phyloP scores from a whole-genome alignment of 1,140 invertebrate genomes.

The Ceratina calcarata region DNA sequence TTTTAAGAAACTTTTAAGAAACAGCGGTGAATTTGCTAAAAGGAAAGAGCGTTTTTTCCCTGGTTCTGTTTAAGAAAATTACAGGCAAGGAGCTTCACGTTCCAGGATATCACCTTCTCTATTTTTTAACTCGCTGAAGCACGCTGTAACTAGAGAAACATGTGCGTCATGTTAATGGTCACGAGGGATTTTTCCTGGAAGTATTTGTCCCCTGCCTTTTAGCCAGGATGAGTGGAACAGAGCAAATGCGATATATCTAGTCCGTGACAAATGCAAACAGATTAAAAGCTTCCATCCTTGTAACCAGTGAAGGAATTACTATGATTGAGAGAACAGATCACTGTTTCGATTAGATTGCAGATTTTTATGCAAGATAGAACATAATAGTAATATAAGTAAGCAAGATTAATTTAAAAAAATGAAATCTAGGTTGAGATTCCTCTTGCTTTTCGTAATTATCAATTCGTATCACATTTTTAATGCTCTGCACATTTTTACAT shows the following conservation, averaged over 20 bases:
- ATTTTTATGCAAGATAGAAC: no score
- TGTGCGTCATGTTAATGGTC: background rate
- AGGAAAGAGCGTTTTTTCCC: background rate
- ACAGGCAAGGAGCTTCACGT: background rate
- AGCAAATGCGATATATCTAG: background rate
- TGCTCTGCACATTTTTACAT: no score
- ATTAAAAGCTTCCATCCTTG: slow-evolving; percentile 4
- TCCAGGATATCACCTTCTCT: background rate
- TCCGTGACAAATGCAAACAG: slow-evolving; percentile 4
- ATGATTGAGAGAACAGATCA: slow-evolving; percentile 2
- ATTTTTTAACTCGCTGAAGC: background rate
- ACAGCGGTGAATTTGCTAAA: background rate
- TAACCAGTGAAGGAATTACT: background rate
- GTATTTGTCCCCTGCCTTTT: background rate
- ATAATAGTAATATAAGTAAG: no score
- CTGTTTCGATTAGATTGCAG: no score
- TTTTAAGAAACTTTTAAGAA: background rate
- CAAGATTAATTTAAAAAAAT: no score
- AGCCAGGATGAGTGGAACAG: no score
- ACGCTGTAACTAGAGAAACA: slow-evolving; percentile 1
- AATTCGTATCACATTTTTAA: no score
- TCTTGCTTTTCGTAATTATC: no score
- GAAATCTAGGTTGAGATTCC: no score
- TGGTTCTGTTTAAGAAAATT: background rate
- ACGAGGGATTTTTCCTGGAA: background rate